A percentile compares a stretch with the other conserved stretches of the same genome.
Conservation (phyloP, 2,797 vertebrate species). For the Enoplosus armatus region DNA sequence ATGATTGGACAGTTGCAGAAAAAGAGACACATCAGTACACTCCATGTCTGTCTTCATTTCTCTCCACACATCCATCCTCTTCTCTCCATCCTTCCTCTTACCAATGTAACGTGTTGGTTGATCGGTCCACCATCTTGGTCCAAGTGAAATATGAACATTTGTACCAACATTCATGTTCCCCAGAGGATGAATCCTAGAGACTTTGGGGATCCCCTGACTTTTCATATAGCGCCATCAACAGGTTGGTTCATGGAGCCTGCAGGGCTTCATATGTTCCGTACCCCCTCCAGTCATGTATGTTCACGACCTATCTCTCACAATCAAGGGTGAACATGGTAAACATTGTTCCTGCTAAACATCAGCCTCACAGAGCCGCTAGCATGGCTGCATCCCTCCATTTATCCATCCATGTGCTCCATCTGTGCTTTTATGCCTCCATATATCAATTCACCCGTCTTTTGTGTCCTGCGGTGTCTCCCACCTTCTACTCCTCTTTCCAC, state of each 20-base stretch:
- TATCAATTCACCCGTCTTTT: background rate
- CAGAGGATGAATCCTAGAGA: background rate
- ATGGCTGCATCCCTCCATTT: background rate
- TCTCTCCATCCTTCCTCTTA: no score
- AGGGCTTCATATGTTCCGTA: no score
- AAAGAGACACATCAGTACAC: slow-evolving; percentile 24
- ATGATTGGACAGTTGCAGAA: slow-evolving; percentile 24
- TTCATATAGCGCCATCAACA: background rate
- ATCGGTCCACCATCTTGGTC: background rate
- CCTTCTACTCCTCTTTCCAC: background rate
- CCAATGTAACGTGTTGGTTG: no score
- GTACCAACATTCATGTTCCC: background rate
- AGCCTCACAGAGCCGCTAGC: background rate
- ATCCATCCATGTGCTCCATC: background rate
- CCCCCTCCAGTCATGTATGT: no score
- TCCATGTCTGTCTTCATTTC: background rate
- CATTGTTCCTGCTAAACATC: background rate
- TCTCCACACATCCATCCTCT: background rate
- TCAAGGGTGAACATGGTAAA: background rate
- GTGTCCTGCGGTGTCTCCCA: background rate
- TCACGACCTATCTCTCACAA: no score
- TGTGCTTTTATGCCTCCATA: background rate
- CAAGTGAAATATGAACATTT: background rate
- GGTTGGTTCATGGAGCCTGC: background rate
- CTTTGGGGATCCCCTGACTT: background rate